phyloP scores from a whole-genome alignment of 2,888 invertebrate genomes.

The Polietes domitor region DNA sequence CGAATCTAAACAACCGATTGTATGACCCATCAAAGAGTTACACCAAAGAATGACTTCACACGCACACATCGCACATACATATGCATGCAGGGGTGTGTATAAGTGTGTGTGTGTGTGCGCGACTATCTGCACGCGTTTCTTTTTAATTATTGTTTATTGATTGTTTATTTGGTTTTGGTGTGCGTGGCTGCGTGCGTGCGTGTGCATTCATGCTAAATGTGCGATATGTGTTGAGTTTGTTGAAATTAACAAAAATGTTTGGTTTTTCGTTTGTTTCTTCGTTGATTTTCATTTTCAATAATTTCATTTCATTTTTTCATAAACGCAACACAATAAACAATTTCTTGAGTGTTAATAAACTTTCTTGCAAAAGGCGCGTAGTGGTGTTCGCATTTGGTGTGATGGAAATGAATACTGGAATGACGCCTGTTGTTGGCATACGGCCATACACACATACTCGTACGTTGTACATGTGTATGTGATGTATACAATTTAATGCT shows the following conservation, averaged over 20 bases:
- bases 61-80: not conserved
- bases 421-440: too few relatives aligned
- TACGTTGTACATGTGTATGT: too few relatives aligned
- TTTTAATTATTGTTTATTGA: constrained; percentile 59
- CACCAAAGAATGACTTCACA: not conserved
- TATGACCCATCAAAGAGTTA: constrained; percentile 7
- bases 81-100: not conserved
- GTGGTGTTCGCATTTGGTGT: constrained; percentile 26
- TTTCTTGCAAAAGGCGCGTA: not conserved
- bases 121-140: not conserved
- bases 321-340: constrained; percentile 10
- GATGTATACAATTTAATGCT: not conserved
- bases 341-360: constrained; percentile 32
- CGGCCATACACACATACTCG: too few relatives aligned
- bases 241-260: constrained; percentile 27
- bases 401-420: not conserved
- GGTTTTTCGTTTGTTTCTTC: constrained; percentile 37
- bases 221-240: not conserved
- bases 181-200: not conserved
- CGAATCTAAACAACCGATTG: constrained; percentile 14
- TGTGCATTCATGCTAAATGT: not conserved
- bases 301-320: not conserved
- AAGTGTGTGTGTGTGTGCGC: not conserved
- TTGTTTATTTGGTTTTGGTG: not conserved
- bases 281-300: constrained; percentile 10